phyloP scores from a whole-genome alignment of 2,797 vertebrate genomes.

The Molossus alvarezi region DNA sequence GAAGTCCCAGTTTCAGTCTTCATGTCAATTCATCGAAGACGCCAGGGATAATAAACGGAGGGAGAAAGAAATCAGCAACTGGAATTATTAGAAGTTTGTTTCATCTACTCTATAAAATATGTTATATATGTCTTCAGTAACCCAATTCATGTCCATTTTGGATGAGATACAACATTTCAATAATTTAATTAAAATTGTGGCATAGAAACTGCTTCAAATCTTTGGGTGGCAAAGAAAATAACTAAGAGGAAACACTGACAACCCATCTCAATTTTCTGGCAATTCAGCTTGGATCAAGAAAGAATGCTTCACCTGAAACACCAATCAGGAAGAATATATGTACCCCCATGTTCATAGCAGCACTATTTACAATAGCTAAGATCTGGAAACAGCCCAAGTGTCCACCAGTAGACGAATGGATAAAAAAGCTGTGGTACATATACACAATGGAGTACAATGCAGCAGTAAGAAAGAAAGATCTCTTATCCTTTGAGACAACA shows the following conservation, averaged over 20 bases:
- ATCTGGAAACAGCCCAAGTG: too few species aligned
- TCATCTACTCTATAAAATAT: background rate
- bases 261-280: background rate
- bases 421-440: too few species aligned
- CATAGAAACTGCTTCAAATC: background rate
- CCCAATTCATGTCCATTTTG: background rate
- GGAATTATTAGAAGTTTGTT: background rate
- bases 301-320: background rate
- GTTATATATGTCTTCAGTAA: background rate
- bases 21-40: background rate
- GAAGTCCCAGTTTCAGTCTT: background rate
- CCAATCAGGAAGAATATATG: too few species aligned
- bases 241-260: background rate
- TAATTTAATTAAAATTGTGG: background rate
- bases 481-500: too few species aligned
- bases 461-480: too few species aligned
- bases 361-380: too few species aligned
- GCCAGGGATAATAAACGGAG: background rate
- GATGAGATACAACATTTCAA: background rate
- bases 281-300: background rate
- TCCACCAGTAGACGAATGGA: too few species aligned
- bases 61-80: background rate
- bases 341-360: too few species aligned
- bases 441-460: too few species aligned
- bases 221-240: background rate